Evolutionary conservation across 2,113 vertebrate genomes (phyloP), one percentile per base, ranked within the genome.

Genomic region (Rhinolophus ferrumequinum): DNA sequence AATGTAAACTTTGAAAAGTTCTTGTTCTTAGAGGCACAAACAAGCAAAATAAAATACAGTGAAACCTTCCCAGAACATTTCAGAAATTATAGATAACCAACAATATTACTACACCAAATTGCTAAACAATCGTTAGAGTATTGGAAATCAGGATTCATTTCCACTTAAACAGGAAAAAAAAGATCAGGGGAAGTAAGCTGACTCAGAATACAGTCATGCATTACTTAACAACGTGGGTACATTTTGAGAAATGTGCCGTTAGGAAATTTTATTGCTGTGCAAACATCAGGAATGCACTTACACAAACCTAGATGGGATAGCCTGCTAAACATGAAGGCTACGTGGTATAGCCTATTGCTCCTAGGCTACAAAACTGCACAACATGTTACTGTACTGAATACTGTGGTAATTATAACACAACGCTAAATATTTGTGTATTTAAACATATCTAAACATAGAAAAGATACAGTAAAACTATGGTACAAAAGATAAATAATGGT

Each of bases 41-140:
- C 8, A 64, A 22, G 38, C 26, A 88, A 92, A 90, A 87, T 5
- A 75, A 41, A 72, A 69, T 62, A 72, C 90, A 87, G 19, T 18
- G 11, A 96, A 94, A 67, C 4, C 8, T 82, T 30, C 15, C 54
- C n/a, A 93, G 41, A 85, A 88, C 77, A 88, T 60, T 76, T 90
- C 56, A 67, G 33, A 95, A 93, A 41, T 35, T 70, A 2, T 50
- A 94, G 26, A 88, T 87, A 91, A 69, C 4, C 93, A 76, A 50
- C 11, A 4, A 70, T 54, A 47, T 62, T 28, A 54, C 19, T 11
- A 47, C 41, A 81, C 67, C 18, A 64, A 82, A 70, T 72, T 52
- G n/a, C 10, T 35, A 58, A 83, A 90, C 4, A 82, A 41, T 66
- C 11, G 50, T 81, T 67, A 89, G 21, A 7, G 4, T 64, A 52